These are phyloP conservation scores for Trematomus loennbergii DNA, from an alignment of 2,113 vertebrate species.

Conservation along the genomic window DNA sequence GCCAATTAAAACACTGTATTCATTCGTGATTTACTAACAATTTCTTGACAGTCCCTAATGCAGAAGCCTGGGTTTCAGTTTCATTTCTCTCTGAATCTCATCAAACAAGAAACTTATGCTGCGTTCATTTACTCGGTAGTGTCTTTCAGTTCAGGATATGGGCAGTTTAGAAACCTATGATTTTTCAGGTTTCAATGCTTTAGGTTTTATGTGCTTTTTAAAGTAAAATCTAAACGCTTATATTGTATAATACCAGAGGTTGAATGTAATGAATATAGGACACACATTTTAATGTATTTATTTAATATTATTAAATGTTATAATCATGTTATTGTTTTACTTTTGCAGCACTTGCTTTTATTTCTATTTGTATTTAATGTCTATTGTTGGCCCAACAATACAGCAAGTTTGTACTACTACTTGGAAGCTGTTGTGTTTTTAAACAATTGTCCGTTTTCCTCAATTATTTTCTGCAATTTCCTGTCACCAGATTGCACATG, in stretches of 20 bases:
- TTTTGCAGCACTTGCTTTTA: not conserved
- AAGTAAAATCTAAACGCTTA: not conserved
- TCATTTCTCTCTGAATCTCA: conserved; percentile 31
- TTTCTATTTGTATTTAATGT: not conserved
- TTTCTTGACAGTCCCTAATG: conserved; percentile 6
- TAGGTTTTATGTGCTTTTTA: not conserved
- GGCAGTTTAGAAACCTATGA: not conserved
- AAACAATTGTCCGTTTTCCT: too few relatives aligned
- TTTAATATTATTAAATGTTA: too few relatives aligned
- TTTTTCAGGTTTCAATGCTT: not conserved
- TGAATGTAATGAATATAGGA: not conserved
- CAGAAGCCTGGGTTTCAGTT: not conserved
- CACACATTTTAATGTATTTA: too few relatives aligned
- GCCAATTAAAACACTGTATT: rapidly evolving
- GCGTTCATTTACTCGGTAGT: conserved; percentile 13
- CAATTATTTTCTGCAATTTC: not conserved
- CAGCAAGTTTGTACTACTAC: too few relatives aligned
- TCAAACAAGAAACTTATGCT: conserved; percentile 46
- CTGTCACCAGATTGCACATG: not conserved
- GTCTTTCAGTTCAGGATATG: not conserved
- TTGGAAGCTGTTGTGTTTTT: too few relatives aligned
- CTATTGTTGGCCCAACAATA: too few relatives aligned
- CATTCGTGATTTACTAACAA: rapidly evolving
- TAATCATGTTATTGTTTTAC: not conserved
- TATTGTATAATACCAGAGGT: not conserved